A percentile compares a stretch with the other conserved stretches of the same genome.
These are phyloP conservation scores for Scaptomyza caliginosa DNA, from an alignment of 2,888 invertebrate species.

Conservation along the genomic window DNA sequence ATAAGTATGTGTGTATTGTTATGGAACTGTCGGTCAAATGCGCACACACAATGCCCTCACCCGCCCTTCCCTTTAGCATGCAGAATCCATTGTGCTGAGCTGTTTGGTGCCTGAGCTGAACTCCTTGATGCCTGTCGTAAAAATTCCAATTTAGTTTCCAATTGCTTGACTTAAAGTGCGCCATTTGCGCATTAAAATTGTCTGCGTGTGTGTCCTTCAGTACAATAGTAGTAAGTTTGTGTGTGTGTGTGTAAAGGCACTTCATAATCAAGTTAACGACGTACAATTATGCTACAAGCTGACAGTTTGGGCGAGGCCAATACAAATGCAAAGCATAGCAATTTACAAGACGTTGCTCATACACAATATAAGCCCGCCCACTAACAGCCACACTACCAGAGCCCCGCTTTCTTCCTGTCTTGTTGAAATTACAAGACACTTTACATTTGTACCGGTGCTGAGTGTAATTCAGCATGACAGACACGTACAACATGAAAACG, in stretches of 20 bases:
- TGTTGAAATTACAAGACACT: conserved; percentile 27
- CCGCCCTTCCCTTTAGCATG: background rate
- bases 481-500: conserved; percentile 65
- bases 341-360: conserved; percentile 72
- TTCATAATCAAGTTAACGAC: conserved; percentile 80
- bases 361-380: conserved; percentile 42
- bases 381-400: background rate
- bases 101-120: conserved; percentile 16
- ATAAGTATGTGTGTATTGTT: conserved; percentile 19
- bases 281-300: conserved; percentile 76
- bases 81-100: conserved; percentile 46
- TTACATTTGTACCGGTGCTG: conserved; percentile 35
- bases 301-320: conserved; percentile 58
- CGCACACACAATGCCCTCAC: conserved; percentile 59
- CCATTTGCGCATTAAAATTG: conserved; percentile 68
- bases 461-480: conserved; percentile 67
- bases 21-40: conserved; percentile 71
- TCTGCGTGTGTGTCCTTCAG: conserved; percentile 22
- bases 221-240: conserved; percentile 21
- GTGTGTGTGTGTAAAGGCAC: conserved; percentile 39
- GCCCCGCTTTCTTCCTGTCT: background rate
- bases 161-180: conserved; percentile 79
- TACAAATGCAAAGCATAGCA: conserved; percentile 71
- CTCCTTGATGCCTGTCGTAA: conserved; percentile 73
- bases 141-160: conserved; percentile 79